Percentiles rank a stretch among this genome's conserved stretches.
Evolutionary conservation across 1,140 invertebrate genomes (phyloP).

Genomic region (Battus philenor): DNA sequence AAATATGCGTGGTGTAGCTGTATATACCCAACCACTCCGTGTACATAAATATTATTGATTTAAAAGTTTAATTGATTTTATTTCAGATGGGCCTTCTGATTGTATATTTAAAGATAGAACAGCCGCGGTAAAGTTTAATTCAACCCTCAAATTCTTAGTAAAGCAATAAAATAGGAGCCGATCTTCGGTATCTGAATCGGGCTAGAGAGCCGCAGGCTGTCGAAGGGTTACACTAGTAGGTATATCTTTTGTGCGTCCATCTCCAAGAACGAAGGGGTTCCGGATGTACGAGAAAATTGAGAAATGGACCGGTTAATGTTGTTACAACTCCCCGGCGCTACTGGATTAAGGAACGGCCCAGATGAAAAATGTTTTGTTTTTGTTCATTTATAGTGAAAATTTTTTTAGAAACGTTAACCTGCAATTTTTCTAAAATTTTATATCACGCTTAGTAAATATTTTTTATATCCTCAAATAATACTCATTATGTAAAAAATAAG

Average conservation of each 20-base stretch:
- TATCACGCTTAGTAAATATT: no score
- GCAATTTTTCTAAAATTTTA: no score
- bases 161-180: conserved; percentile 59
- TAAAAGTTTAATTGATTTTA: no score
- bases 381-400: conserved; percentile 18
- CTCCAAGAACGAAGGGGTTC: conserved; percentile 48
- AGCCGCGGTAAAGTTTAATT: conserved; percentile 22
- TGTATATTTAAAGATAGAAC: conserved; percentile 6
- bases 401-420: no score
- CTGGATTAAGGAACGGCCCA: conserved; percentile 45
- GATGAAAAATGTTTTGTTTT: conserved; percentile 66
- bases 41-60: no score
- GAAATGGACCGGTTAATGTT: conserved; percentile 72
- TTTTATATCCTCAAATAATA: no score
- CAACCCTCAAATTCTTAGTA: conserved; percentile 32
- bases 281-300: conserved; percentile 57
- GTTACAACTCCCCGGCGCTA: conserved; percentile 54
- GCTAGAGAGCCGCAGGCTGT: conserved; percentile 44
- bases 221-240: conserved; percentile 47
- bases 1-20: no score
- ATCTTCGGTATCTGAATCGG: conserved; percentile 40
- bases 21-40: no score
- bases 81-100: no score
- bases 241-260: conserved; percentile 58
- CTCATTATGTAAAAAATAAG: no score